phyloP scores from a whole-genome alignment of 2,113 vertebrate species.

The Varanus salvator region DNA sequence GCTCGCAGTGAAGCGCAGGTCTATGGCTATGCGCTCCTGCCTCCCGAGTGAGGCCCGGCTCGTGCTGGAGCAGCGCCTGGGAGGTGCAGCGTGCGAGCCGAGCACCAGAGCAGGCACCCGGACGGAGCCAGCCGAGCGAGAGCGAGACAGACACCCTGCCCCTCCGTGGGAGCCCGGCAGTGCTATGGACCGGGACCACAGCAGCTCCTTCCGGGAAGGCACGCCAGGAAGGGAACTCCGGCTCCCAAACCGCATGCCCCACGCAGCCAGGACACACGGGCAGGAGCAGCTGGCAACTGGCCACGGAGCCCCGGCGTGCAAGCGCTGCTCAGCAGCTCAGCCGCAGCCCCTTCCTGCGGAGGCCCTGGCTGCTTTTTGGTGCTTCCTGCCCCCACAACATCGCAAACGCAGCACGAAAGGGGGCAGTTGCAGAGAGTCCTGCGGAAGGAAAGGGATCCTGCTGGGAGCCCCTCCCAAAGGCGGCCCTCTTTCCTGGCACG shows the following conservation, averaged over 20 bases:
- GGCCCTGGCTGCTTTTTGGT: not conserved
- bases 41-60: not conserved
- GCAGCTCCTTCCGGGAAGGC: not conserved
- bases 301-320: not conserved
- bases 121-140: not conserved
- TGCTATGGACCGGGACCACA: not conserved
- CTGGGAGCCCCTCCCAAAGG: not conserved
- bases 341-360: not conserved
- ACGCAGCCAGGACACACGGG: too few species aligned
- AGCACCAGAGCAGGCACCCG: not conserved
- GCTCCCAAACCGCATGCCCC: not conserved
- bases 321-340: not conserved
- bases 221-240: not conserved
- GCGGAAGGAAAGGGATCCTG: not conserved
- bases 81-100: not conserved
- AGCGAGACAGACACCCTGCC: not conserved
- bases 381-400: not conserved
- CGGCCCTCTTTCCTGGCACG: not conserved
- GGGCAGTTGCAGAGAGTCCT: not conserved
- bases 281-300: not conserved
- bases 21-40: rapidly evolving
- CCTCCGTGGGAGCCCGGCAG: not conserved
- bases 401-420: not conserved
- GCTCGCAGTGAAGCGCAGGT: not conserved
- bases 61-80: not conserved